Percentiles rank a stretch among this genome's conserved stretches.
These are phyloP conservation scores for Psittacula echo DNA, from an alignment of 2,797 vertebrate genomes.

Conservation along the genomic window DNA sequence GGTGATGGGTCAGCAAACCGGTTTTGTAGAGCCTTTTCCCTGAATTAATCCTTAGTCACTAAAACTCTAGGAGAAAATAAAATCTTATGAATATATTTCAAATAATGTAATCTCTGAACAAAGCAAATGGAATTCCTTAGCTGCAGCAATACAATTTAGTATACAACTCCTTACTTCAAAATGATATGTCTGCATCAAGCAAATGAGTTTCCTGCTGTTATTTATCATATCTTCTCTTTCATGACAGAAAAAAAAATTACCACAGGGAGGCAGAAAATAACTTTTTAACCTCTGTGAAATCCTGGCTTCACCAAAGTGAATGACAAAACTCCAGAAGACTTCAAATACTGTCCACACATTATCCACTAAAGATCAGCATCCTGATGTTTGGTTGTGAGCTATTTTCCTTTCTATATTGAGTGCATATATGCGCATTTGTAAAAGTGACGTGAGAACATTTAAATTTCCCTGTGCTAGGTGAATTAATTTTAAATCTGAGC, in stretches of 20 bases:
- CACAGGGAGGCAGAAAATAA: neutral
- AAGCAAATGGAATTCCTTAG: neutral
- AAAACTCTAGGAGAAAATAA: neutral
- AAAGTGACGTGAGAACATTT: neutral
- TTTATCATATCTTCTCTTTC: neutral
- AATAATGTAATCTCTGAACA: neutral
- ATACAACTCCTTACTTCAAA: neutral
- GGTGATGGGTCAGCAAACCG: neutral
- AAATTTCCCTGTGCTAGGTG: neutral
- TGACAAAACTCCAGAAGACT: neutral
- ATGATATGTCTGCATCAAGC: neutral
- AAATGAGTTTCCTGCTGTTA: neutral
- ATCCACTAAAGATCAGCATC: neutral
- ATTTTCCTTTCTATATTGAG: neutral
- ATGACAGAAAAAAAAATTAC: neutral
- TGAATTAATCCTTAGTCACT: neutral
- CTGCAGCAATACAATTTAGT: neutral
- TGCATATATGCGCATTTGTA: neutral
- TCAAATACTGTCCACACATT: neutral
- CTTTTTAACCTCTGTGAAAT: neutral
- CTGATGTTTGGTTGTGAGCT: neutral
- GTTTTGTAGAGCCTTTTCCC: neutral
- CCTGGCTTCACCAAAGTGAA: neutral
- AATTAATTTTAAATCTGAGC: neutral
- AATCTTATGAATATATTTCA: neutral